phyloP scores from a whole-genome alignment of 1,140 invertebrate species.

The Wasmannia auropunctata region DNA sequence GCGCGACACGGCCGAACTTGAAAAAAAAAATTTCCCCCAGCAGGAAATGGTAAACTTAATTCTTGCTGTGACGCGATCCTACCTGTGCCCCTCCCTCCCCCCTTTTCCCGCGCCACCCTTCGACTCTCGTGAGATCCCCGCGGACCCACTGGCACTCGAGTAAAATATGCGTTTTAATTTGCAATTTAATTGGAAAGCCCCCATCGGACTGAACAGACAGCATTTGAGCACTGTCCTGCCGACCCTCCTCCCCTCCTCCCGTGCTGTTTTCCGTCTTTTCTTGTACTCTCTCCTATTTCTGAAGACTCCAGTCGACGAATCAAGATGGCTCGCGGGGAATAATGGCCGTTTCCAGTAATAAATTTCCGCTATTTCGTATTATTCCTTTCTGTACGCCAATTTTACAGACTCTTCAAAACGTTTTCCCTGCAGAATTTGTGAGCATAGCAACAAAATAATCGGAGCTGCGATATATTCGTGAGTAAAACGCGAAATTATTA shows the following conservation, averaged over 20 bases:
- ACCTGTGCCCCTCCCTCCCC: neutral
- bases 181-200: slow-evolving; percentile 75
- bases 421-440: neutral
- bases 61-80: slow-evolving; percentile 17
- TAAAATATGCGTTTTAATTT: slow-evolving; percentile 77
- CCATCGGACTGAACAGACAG: slow-evolving; percentile 21
- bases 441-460: neutral
- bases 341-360: slow-evolving; percentile 25
- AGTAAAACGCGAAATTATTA: neutral
- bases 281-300: slow-evolving; percentile 30
- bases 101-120: neutral
- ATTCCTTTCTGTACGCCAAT: neutral
- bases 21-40: slow-evolving; percentile 15
- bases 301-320: neutral
- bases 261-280: slow-evolving; percentile 1
- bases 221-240: slow-evolving; percentile 31
- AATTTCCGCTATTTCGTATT: slow-evolving; percentile 39
- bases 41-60: slow-evolving; percentile 66
- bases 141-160: slow-evolving; percentile 52
- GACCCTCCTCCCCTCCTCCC: neutral
- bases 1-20: neutral
- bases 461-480: neutral
- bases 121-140: slow-evolving; percentile 43
- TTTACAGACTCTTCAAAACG: neutral
- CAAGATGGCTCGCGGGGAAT: neutral